These are phyloP conservation scores for Oscheius myriophilus DNA, from an alignment of 2,888 invertebrate genomes.

Conservation along the genomic window DNA sequence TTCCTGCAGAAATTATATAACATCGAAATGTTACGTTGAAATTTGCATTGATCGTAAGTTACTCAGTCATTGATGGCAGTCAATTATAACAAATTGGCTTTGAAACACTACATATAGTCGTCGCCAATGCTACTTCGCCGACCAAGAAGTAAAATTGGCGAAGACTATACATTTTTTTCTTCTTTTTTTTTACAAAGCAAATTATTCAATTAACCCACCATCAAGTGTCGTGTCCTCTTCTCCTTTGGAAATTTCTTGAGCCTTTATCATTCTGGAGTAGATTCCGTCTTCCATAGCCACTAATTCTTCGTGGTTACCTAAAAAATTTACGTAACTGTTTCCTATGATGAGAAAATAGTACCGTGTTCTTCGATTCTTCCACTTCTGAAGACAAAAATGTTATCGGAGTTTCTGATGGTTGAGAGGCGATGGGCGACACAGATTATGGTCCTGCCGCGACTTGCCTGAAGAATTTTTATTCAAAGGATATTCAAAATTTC, in stretches of 20 bases:
- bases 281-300: slow-evolving; percentile 77
- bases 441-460: slow-evolving; percentile 24
- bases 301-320: slow-evolving; percentile 80
- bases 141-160: no score
- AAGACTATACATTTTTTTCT: no score
- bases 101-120: no score
- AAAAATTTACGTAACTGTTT: slow-evolving; percentile 73
- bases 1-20: no score
- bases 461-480: slow-evolving; percentile 11
- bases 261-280: slow-evolving; percentile 76
- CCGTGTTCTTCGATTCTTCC: slow-evolving; percentile 66
- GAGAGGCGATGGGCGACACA: slow-evolving; percentile 28
- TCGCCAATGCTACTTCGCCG: no score
- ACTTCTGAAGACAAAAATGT: slow-evolving; percentile 72
- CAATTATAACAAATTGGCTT: no score
- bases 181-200: not conserved
- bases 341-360: not conserved
- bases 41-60: no score
- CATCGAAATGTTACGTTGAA: no score
- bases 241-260: slow-evolving; percentile 62
- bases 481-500: not conserved
- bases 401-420: slow-evolving; percentile 31
- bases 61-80: no score
- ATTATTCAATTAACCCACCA: slow-evolving; percentile 29
- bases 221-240: slow-evolving; percentile 52